A percentile compares a stretch with the other conserved stretches of the same genome.
phyloP scores from a whole-genome alignment of 2,888 invertebrate species.

The Apodemia mormo region DNA sequence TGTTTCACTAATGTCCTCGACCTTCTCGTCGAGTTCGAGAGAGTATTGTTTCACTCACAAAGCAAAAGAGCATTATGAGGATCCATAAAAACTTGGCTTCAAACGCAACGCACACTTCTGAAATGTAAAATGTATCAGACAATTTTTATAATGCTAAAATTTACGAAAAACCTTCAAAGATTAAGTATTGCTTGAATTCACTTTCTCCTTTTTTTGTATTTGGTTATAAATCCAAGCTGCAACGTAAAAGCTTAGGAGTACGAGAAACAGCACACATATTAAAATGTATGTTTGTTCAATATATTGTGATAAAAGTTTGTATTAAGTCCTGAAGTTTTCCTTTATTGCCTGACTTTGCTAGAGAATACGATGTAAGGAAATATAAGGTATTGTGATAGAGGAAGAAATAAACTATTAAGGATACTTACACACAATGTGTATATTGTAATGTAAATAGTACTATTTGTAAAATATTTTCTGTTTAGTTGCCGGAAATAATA shows the following conservation, averaged over 20 bases:
- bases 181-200: neutral
- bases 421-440: neutral
- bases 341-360: conserved; percentile 58
- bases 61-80: too few species aligned
- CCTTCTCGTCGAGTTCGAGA: too few species aligned
- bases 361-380: conserved; percentile 23
- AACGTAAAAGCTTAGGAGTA: conserved; percentile 1
- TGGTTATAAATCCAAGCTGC: neutral
- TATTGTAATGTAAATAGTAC: neutral
- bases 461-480: neutral
- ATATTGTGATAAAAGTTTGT: conserved; percentile 45
- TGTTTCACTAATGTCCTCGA: too few species aligned
- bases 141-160: too few species aligned
- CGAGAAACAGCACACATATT: conserved; percentile 20
- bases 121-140: too few species aligned
- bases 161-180: too few species aligned
- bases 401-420: conserved; percentile 9
- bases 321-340: conserved; percentile 50
- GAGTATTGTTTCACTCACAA: too few species aligned
- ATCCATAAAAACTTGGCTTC: too few species aligned
- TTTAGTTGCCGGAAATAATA: neutral
- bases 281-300: conserved; percentile 40
- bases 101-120: too few species aligned
- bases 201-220: neutral
- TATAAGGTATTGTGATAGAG: conserved; percentile 6